Conservation (phyloP, 1,140 invertebrate species). For the Hylaeus volcanicus region DNA sequence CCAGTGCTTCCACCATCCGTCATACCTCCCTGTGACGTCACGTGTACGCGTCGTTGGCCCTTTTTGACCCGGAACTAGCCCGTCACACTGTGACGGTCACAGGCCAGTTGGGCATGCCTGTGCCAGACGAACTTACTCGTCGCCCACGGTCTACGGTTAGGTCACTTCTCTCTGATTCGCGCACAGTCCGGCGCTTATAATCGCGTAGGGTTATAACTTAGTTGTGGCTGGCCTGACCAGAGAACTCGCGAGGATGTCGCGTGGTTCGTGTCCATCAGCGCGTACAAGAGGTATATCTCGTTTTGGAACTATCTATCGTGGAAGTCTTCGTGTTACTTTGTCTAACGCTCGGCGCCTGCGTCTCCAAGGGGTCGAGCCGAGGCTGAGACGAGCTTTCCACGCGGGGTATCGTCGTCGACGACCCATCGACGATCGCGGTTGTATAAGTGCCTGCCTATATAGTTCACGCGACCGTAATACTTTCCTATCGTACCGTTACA, state of each 20-base stretch:
- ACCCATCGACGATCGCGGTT: constrained; percentile 42
- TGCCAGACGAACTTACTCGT: background rate
- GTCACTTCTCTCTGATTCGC: background rate
- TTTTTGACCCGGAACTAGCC: no score
- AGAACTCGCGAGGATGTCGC: constrained; percentile 25
- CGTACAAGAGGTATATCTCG: constrained; percentile 45
- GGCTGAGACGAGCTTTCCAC: constrained; percentile 47
- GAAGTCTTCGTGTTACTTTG: constrained; percentile 26
- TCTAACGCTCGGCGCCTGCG: constrained; percentile 23
- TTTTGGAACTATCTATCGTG: constrained; percentile 56
- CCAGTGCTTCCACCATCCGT: no score
- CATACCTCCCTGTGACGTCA: no score
- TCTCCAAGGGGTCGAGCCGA: background rate
- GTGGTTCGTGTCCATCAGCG: constrained; percentile 33
- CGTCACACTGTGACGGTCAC: no score
- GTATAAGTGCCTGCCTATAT: constrained; percentile 48
- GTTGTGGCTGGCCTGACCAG: constrained; percentile 34
- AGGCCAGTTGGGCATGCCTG: no score
- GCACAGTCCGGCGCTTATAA: background rate
- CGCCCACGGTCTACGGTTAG: background rate
- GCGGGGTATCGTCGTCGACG: constrained; percentile 20
- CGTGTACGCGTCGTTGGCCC: no score
- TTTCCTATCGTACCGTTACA: constrained; percentile 70
- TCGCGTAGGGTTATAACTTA: constrained; percentile 19
- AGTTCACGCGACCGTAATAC: constrained; percentile 49